Percentiles rank a stretch among this genome's conserved stretches.
Evolutionary conservation across 64 coral and sea anemone species (phyloP).

Genomic region (Anthopleura sola): DNA sequence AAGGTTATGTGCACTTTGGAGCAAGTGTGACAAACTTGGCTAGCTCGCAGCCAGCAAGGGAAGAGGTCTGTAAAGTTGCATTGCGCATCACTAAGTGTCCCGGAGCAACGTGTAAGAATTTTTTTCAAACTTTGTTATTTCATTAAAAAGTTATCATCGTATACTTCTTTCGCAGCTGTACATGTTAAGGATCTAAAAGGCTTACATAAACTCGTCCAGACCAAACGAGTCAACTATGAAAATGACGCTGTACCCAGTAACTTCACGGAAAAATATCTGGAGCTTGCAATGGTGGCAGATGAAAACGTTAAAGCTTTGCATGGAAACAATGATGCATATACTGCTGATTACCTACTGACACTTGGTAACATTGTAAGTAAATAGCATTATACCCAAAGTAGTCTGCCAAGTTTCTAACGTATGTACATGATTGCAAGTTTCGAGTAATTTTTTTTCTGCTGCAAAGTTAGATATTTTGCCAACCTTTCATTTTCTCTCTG

Average conservation of each 20-base stretch:
- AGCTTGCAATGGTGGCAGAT: slow-evolving; percentile 18
- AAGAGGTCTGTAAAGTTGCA: too few species aligned
- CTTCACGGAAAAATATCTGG: background rate
- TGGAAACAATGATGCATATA: slow-evolving; percentile 13
- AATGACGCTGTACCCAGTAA: background rate
- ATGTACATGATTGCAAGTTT: too few species aligned
- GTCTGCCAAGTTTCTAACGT: too few species aligned
- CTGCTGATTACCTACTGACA: slow-evolving; percentile 30
- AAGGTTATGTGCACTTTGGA: too few species aligned
- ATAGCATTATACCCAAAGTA: background rate
- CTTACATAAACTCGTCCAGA: background rate
- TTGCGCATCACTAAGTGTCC: too few species aligned
- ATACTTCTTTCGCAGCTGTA: background rate
- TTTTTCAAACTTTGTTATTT: too few species aligned
- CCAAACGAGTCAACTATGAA: background rate
- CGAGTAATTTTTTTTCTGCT: too few species aligned
- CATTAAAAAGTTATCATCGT: background rate
- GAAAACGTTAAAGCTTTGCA: slow-evolving; percentile 27
- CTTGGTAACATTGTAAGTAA: slow-evolving; percentile 45
- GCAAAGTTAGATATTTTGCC: too few species aligned
- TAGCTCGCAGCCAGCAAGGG: too few species aligned
- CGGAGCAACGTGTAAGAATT: too few species aligned
- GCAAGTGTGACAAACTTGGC: too few species aligned
- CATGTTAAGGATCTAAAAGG: background rate
- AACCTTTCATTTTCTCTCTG: too few species aligned